Base-by-base conservation (phyloP, 2,797 vertebrate genomes). In the Sebastes steindachneri region DNA sequence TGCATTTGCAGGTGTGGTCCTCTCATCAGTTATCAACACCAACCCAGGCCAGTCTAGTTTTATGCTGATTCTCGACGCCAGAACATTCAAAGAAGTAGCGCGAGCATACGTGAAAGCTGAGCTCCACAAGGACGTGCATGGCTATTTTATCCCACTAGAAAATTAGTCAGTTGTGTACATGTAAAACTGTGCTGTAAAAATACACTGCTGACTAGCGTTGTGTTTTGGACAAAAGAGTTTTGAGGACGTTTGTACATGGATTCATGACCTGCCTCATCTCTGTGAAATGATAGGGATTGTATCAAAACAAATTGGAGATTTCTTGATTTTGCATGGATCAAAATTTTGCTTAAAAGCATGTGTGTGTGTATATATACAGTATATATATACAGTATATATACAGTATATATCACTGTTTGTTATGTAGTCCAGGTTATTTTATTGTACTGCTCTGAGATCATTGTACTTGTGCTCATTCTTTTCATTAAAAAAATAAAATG, bases 101-200 rank as follows among this genome's bases (percentile, higher is more conserved):
- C 95, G 97, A 2, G 97, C 97, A 1, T 89, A 73, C 0, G 71
- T 99, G 12, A 88, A 94, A 3, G 85, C 84, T 4, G 93, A 95
- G 14, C 77, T 99, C 70, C 93, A 96, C 31, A 89, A 96, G 83
- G 98, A 98, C 59, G 94, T 99, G 90, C 98, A 99, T 0, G 98
- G 98, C 12, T 33, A 96, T 19, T 99, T 99, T 73, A 96, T 99
- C 86, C 96, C 96, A 0, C 88, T 91, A 4, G 31, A 4, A 57
- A 86, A 89, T 53, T 90, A 89, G 74, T 12, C 5, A 17, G 4
- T n/a, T 58, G 10, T 68, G 10, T 14, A 8, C 3, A 68, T 31
- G 10, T 19, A 45, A 25, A 54, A 35, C 9, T 1, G 28, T 1
- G 28, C 15, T 29, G 10, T 23, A 48, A 33, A 45, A 35, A 64